Evolutionary conservation across 2,113 vertebrate species (phyloP).

Genomic region (Dipodomys stephensi): DNA sequence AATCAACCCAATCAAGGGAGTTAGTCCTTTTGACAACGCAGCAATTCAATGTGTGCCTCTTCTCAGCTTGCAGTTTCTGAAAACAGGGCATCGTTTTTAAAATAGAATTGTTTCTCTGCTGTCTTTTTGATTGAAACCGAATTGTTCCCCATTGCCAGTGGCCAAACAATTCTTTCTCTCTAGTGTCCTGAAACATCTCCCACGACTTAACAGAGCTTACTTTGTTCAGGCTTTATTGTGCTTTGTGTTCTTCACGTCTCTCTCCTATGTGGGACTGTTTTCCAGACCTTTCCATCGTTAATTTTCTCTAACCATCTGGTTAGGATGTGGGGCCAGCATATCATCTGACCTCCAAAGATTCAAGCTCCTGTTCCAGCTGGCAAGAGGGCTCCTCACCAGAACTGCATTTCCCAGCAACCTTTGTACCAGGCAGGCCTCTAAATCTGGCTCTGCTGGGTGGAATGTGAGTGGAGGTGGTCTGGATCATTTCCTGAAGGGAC

Average conservation of each 20-base stretch:
- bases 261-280: background rate
- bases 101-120: constrained; percentile 42
- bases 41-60: constrained; percentile 52
- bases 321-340: background rate
- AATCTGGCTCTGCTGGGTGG: background rate
- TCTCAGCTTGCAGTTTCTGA: constrained; percentile 28
- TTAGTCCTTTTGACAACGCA: constrained; percentile 64
- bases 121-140: background rate
- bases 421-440: background rate
- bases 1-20: constrained; percentile 76
- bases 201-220: background rate
- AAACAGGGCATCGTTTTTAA: constrained; percentile 28
- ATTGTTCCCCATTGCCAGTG: background rate
- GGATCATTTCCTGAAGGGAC: background rate
- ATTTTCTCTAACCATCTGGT: background rate
- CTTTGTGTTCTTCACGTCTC: background rate
- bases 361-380: background rate
- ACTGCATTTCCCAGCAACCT: background rate
- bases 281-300: background rate
- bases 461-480: background rate
- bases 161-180: background rate
- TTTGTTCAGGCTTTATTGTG: background rate
- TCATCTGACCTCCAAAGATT: background rate
- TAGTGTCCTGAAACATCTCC: background rate
- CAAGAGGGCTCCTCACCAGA: background rate